Conservation (phyloP, 1,140 invertebrate species). For the Formica selysi region DNA sequence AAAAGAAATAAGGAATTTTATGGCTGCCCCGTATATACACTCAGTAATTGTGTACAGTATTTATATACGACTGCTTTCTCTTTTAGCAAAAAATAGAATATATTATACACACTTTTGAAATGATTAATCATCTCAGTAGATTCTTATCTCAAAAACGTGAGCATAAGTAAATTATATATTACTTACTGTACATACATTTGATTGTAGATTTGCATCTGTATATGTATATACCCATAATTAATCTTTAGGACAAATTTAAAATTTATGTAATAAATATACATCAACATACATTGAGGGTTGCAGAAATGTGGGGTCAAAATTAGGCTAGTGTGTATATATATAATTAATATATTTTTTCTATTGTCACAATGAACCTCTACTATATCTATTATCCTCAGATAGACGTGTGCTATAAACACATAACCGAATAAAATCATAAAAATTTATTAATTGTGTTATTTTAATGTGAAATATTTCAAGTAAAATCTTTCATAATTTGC, state of each 20-base stretch:
- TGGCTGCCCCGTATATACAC: slow-evolving; percentile 7
- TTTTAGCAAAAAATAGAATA: slow-evolving; percentile 28
- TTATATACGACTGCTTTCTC: slow-evolving; percentile 24
- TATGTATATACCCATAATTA: slow-evolving; percentile 48
- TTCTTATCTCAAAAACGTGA: slow-evolving; percentile 3
- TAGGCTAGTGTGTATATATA: slow-evolving; percentile 71
- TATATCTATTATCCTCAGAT: slow-evolving; percentile 71
- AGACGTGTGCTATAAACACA: slow-evolving; percentile 75
- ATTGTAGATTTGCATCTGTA: slow-evolving; percentile 62
- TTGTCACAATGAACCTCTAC: slow-evolving; percentile 63
- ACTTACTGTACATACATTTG: slow-evolving; percentile 64
- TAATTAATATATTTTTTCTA: slow-evolving; percentile 79
- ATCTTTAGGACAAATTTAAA: slow-evolving; percentile 55
- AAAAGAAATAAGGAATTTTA: slow-evolving; percentile 31
- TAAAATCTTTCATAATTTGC: background rate
- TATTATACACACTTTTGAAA: background rate
- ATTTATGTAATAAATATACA: slow-evolving; percentile 55
- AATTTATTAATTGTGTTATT: slow-evolving; percentile 51
- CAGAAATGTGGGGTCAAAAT: slow-evolving; percentile 59
- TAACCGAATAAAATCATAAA: slow-evolving; percentile 71
- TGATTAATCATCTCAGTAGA: background rate
- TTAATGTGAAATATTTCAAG: slow-evolving; percentile 2
- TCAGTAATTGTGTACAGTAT: slow-evolving; percentile 25
- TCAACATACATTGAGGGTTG: slow-evolving; percentile 6
- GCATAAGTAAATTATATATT: slow-evolving; percentile 33